Conservation (phyloP, 1,140 invertebrate species). For the Bombus haemorrhoidalis region DNA sequence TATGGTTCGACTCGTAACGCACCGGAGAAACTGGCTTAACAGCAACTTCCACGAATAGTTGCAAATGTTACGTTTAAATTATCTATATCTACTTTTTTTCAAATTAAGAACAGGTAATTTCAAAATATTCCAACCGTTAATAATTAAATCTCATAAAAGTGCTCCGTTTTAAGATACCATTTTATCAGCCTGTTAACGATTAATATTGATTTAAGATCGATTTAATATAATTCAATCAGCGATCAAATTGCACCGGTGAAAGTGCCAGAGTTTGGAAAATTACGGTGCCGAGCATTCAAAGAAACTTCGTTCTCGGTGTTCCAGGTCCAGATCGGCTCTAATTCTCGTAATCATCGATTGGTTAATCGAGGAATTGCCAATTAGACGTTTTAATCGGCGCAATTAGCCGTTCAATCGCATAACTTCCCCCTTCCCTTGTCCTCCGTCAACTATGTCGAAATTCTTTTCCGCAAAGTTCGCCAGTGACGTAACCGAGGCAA, state of each 20-base stretch:
- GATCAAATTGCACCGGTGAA: background rate
- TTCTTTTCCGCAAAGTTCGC: constrained; percentile 30
- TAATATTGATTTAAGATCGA: background rate
- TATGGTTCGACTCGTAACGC: constrained; percentile 32
- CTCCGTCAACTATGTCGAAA: constrained; percentile 10
- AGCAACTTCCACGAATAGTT: constrained; percentile 34
- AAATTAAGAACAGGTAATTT: background rate
- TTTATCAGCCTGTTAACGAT: background rate
- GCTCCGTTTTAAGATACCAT: background rate
- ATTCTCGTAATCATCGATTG: constrained; percentile 43
- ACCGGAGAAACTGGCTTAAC: constrained; percentile 41
- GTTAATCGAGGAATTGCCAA: constrained; percentile 48
- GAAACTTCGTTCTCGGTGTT: background rate
- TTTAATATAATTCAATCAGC: background rate
- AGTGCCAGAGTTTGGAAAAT: constrained; percentile 6
- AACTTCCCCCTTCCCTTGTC: background rate
- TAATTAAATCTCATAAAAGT: background rate
- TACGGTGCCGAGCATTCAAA: background rate
- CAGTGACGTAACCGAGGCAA: constrained; percentile 9
- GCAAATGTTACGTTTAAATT: background rate
- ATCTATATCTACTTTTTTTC: too few species aligned
- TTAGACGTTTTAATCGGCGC: constrained; percentile 57
- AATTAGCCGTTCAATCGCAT: constrained; percentile 49
- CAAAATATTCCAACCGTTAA: background rate
- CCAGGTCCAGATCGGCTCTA: background rate